Evolutionary conservation across 2,888 invertebrate genomes (phyloP), one percentile per base, ranked within the genome.

Genomic region (Cosmia trapezina): DNA sequence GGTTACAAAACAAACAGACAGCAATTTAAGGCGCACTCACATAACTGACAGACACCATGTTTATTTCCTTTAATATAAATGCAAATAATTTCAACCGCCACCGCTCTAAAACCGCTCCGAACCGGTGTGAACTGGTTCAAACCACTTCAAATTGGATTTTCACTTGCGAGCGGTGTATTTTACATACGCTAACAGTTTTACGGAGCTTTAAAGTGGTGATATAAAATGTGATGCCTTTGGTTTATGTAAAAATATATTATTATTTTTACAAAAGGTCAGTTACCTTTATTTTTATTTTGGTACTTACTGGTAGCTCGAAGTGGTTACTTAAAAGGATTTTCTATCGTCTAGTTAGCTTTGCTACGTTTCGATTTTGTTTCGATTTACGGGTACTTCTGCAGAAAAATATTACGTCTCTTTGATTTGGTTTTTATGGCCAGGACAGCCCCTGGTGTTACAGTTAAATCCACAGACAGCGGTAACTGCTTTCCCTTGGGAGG

Each of bases 21-120:
- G 43, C 41, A 64, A 51, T 63, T 53, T 45, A 37, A 22, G 9
- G 11, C 11, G 41, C 37, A 63, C 57, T 41, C 81, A 54, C 41
- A 81, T 64, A 72, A 64, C 77, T 73, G 71, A 53, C 71, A 73
- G 69, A 37, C 49, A 53, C 62, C 28, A 65, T 84, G 85, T 85
- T 83, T 82, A 82, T 78, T 74, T 72, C 72, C 74, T 78, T 73
- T 75, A 82, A 83, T 83, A 85, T 83, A 82, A 74, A 83, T 83
- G 83, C 85, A 83, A 83, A 83, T 83, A 85, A 70, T 70, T 62
- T 64, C 56, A 70, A 65, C 57, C 69, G 51, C 64, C 54, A 64
- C 56, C 60, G 28, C 70, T 56, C 37, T 47, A 41, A 28, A 75
- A 51, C 63, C 71, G 54, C 65, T 51, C 2, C 41, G 47, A 77